These are phyloP conservation scores for Penaeus monodon DNA, from an alignment of 2,888 invertebrate species.

Conservation along the genomic window DNA sequence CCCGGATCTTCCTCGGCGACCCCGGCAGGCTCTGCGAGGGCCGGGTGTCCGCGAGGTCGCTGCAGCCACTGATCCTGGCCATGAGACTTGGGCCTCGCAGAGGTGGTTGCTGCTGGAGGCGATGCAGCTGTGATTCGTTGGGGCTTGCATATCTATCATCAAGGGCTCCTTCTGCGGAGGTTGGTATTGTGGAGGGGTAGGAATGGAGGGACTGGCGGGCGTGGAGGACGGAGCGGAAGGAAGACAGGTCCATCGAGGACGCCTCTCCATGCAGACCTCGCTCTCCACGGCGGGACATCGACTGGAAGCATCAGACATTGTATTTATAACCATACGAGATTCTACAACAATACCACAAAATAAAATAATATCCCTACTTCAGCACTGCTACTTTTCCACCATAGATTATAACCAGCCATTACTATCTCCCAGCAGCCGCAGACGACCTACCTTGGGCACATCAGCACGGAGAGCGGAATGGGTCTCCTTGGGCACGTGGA, in stretches of 20 bases:
- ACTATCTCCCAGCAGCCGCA: too few species aligned
- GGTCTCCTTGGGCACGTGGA: conserved; percentile 51
- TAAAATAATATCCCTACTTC: background rate
- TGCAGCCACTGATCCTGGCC: conserved; percentile 56
- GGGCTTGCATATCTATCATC: conserved; percentile 23
- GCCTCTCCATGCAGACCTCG: conserved; percentile 52
- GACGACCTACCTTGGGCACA: conserved; percentile 42
- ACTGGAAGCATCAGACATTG: conserved; percentile 8
- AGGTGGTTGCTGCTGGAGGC: background rate
- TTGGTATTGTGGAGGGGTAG: conserved; percentile 60
- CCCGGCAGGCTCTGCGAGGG: conserved; percentile 64
- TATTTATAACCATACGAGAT: background rate
- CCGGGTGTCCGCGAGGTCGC: conserved; percentile 46
- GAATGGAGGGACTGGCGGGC: conserved; percentile 61
- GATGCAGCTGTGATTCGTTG: conserved; percentile 21
- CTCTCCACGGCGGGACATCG: conserved; percentile 48
- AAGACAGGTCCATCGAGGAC: conserved; percentile 46
- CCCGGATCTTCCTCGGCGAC: conserved; percentile 64
- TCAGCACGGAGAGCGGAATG: conserved; percentile 42
- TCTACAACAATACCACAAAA: background rate
- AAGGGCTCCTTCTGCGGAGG: conserved; percentile 27
- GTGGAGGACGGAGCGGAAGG: conserved; percentile 63
- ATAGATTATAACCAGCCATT: too few species aligned
- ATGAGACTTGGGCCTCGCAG: conserved; percentile 44
- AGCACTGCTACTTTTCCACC: too few species aligned